Percentiles rank a stretch among this genome's conserved stretches.
phyloP scores from a whole-genome alignment of 92 coral and sea anemone species.

The Zoanthus gigantus region DNA sequence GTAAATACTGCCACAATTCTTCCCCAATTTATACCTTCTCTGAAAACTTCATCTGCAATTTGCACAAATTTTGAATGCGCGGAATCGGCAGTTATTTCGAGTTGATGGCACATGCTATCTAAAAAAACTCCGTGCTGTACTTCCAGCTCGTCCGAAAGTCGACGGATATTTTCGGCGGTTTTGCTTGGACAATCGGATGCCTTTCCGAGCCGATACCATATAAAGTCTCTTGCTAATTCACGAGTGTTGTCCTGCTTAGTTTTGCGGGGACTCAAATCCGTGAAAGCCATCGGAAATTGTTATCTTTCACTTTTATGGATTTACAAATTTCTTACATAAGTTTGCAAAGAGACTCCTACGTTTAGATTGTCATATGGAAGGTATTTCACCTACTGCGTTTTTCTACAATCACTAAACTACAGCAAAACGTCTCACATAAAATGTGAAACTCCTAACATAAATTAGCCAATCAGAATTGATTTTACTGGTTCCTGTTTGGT shows the following conservation, averaged over 20 bases:
- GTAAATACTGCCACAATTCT: conserved; percentile 87
- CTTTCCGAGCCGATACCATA: conserved; percentile 75
- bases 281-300: conserved; percentile 28
- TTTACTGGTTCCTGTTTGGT: conserved; percentile 17
- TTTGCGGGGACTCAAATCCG: conserved; percentile 43
- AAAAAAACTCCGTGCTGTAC: conserved; percentile 71
- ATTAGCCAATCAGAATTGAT: conserved; percentile 22
- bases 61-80: conserved; percentile 88
- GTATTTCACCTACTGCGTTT: background rate
- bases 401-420: background rate
- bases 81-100: conserved; percentile 69
- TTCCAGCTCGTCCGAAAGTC: conserved; percentile 86
- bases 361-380: background rate
- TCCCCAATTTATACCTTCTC: conserved; percentile 93
- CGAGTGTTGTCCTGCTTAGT: conserved; percentile 41
- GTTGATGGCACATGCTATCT: conserved; percentile 76
- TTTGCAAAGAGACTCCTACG: background rate
- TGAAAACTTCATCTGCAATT: conserved; percentile 90
- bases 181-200: conserved; percentile 56
- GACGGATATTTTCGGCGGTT: conserved; percentile 75
- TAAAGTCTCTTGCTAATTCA: conserved; percentile 72
- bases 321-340: background rate
- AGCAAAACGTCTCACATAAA: background rate
- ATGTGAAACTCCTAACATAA: background rate
- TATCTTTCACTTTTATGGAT: background rate